Base-by-base conservation (phyloP, 53 echinoderm and acorn worm genomes). In the Luidia sarsii region DNA sequence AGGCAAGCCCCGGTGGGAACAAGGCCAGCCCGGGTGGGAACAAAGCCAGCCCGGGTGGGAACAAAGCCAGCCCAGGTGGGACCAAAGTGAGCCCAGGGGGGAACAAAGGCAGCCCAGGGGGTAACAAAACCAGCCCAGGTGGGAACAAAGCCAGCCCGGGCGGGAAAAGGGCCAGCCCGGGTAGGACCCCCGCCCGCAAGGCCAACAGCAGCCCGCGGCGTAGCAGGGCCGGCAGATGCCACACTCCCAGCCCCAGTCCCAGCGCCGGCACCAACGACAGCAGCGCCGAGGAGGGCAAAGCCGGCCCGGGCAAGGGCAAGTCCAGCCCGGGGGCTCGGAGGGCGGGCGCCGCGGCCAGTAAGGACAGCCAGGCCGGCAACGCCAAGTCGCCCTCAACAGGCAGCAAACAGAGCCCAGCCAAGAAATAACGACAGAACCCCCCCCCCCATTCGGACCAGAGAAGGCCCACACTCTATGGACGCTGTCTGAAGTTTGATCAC, bases 51-150 rank as follows among this genome's bases (percentile, higher is more conserved):
- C 77, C 77, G 45, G 48, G 22, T 61, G 33, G 77, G 77, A 77
- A 77, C 43, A 77, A 61, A 23, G 18, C 77, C 20, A 20, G 33
- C 3, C 36, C 65, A 33, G 39, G 8, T 21, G 35, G 65, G 65
- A 65, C 33, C 19, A 35, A 20, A 4, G 7, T 19, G 0, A 50
- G 77, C 60, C 59, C 33, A n/a, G 45, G 43, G 41, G 45, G 61
- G 48, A 77, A 77, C 30, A 77, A 31, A 25, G 20, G 60, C 25
- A 77, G 77, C 77, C 61, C 77, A 15, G 28, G 48, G 48, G 77
- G 61, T 1, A 48, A 31, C 20, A 77, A 77, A 77, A 25, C 30
- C 14, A 61, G 62, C 46, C 61, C 77, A 25, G 61, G 61, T 0
- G 48, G 61, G 46, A 77, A 43, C 16, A 59, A 43, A 20, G 46